phyloP scores from a whole-genome alignment of 2,797 vertebrate species.

The Meriones psammophilus region DNA sequence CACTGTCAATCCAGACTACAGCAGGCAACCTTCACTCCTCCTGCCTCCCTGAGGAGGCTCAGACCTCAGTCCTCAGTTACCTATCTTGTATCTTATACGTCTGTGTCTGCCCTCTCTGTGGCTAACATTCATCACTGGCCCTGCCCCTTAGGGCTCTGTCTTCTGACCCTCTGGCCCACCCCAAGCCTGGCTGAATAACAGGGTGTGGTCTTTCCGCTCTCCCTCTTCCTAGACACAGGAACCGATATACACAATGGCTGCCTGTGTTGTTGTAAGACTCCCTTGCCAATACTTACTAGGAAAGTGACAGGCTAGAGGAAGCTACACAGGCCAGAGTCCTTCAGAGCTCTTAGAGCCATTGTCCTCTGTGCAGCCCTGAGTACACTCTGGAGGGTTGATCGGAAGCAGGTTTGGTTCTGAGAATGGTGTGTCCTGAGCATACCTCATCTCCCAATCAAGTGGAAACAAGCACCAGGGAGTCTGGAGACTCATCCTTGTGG shows the following conservation, averaged over 20 bases:
- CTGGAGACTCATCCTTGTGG: rapidly evolving
- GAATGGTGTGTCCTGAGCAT: neutral
- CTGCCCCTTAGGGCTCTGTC: neutral
- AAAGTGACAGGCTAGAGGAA: neutral
- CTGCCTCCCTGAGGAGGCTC: neutral
- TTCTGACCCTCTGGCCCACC: neutral
- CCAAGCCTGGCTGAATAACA: neutral
- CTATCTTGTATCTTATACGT: neutral
- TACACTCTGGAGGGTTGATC: no score
- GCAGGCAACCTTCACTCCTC: neutral
- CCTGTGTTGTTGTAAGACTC: neutral
- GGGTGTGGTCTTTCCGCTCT: neutral
- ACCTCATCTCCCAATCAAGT: rapidly evolving
- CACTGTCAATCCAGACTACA: neutral
- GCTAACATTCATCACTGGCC: neutral
- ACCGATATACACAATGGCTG: no score
- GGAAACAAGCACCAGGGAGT: no score
- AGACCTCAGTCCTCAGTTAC: neutral
- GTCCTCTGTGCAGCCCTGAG: neutral
- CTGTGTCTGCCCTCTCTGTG: neutral
- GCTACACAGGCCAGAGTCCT: neutral
- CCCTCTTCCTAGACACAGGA: neutral
- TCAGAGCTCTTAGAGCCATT: neutral
- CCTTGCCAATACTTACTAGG: neutral
- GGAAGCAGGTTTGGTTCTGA: neutral